These are phyloP conservation scores for Lasioglossum oenotherae DNA, from an alignment of 2,888 invertebrate species.

Conservation along the genomic window DNA sequence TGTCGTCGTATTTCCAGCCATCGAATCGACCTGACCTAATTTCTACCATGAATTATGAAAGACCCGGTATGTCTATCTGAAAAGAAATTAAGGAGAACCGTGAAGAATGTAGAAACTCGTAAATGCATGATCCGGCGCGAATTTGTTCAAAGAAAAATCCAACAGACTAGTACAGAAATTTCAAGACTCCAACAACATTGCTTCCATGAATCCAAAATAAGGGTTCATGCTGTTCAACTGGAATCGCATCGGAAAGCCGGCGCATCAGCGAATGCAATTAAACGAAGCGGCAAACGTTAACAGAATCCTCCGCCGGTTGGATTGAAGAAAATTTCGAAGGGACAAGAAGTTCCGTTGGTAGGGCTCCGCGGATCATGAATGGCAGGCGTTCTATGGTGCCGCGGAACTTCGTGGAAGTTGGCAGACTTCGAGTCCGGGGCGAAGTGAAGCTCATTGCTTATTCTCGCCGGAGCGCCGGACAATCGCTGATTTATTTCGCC, in stretches of 20 bases:
- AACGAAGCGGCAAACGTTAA: neutral
- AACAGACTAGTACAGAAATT: neutral
- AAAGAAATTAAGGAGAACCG: too few species aligned
- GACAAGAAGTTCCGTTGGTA: neutral
- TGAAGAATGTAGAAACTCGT: too few species aligned
- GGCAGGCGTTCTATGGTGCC: neutral
- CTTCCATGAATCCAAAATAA: neutral
- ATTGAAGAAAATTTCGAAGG: neutral
- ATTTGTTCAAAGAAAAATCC: too few species aligned
- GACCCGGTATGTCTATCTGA: too few species aligned
- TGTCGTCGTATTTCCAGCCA: too few species aligned
- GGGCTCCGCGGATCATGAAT: neutral
- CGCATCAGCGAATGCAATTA: neutral
- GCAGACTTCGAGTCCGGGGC: neutral
- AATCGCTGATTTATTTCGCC: constrained; percentile 50
- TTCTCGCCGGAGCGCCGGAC: constrained; percentile 14
- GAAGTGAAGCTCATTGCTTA: constrained; percentile 27
- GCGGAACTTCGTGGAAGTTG: neutral
- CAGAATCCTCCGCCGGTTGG: neutral
- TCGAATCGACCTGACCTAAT: too few species aligned
- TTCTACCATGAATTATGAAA: too few species aligned
- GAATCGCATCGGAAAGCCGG: neutral
- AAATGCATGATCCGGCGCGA: too few species aligned
- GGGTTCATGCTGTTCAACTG: neutral
- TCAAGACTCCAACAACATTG: neutral